Percentiles rank a stretch among this genome's conserved stretches.
Evolutionary conservation across 2,797 vertebrate genomes (phyloP).

Genomic region (Manis javanica): DNA sequence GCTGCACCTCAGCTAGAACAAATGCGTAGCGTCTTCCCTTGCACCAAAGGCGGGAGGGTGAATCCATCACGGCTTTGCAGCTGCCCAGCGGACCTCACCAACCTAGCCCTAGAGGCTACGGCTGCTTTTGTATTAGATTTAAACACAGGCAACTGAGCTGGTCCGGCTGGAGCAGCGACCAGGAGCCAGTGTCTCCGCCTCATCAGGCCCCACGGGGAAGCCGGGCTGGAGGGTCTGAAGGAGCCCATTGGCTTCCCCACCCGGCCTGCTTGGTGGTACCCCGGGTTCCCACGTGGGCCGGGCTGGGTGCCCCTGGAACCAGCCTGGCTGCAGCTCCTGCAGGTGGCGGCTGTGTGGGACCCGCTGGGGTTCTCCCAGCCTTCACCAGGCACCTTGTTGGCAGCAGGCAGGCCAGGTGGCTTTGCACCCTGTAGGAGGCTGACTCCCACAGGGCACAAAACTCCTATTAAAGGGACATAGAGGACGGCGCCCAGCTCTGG

Average conservation of each 20-base stretch:
- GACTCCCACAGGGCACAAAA: slow-evolving; percentile 61
- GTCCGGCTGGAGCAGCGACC: not conserved
- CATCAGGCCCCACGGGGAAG: rapidly evolving
- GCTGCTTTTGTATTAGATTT: not conserved
- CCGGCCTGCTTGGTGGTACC: too few species aligned
- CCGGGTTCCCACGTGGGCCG: not conserved
- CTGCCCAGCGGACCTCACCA: not conserved
- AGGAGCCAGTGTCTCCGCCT: not conserved
- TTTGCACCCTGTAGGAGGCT: not conserved
- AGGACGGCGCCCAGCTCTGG: slow-evolving; percentile 49
- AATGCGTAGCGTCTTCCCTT: not conserved
- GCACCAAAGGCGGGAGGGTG: slow-evolving; percentile 50
- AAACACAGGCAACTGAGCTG: rapidly evolving
- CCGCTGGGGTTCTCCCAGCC: rapidly evolving
- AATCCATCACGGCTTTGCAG: not conserved
- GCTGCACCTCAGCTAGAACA: not conserved
- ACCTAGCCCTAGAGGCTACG: not conserved
- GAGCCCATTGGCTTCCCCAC: not conserved
- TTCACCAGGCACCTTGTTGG: rapidly evolving
- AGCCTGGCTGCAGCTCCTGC: not conserved
- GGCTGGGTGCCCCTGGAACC: rapidly evolving
- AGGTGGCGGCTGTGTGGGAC: not conserved
- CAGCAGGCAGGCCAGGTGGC: not conserved
- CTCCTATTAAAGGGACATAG: slow-evolving; percentile 41
- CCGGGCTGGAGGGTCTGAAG: not conserved